phyloP scores from a whole-genome alignment of 2,113 vertebrate species.

The Equus przewalskii region DNA sequence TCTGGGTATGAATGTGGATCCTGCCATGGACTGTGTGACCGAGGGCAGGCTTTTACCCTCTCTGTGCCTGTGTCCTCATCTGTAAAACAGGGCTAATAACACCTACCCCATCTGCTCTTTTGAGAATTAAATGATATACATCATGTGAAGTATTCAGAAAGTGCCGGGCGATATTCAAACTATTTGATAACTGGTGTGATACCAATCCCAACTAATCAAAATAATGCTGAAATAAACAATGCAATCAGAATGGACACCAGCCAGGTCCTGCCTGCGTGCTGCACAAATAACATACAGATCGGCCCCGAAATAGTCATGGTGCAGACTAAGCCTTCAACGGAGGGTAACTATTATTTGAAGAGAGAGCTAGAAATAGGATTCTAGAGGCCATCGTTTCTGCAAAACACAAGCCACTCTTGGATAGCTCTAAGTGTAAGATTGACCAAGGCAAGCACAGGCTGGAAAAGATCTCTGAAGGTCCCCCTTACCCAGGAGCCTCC shows the following conservation, averaged over 20 bases:
- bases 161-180: neutral
- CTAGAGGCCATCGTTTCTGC: neutral
- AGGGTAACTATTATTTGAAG: neutral
- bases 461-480: neutral
- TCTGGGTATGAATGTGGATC: neutral
- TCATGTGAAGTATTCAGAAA: neutral
- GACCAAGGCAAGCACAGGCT: neutral
- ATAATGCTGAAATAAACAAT: neutral
- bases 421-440: neutral
- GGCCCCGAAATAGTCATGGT: neutral
- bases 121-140: neutral
- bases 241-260: neutral
- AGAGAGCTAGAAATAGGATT: neutral
- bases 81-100: neutral
- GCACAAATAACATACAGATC: neutral
- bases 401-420: neutral
- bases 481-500: too few relatives aligned
- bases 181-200: neutral
- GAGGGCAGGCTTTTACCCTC: neutral
- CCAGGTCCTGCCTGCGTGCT: neutral
- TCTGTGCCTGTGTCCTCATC: neutral
- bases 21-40: neutral
- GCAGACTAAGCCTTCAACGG: neutral
- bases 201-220: neutral
- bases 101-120: neutral